These are phyloP conservation scores for Ceratosolen fusciceps DNA, from an alignment of 1,140 invertebrate species.

Conservation along the genomic window DNA sequence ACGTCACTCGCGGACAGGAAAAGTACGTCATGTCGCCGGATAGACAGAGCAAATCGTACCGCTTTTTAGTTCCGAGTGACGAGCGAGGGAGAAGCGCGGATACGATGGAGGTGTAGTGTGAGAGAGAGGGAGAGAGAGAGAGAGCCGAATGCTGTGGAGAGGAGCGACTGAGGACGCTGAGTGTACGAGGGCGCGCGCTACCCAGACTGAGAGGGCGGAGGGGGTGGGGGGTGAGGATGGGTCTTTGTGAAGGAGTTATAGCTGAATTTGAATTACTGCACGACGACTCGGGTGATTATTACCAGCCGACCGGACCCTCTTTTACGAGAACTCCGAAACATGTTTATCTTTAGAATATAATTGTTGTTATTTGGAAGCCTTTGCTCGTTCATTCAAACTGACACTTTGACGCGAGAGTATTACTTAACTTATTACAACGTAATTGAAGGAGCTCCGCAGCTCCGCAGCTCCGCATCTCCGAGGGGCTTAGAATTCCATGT, in stretches of 20 bases:
- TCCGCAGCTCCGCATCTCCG: too few species aligned
- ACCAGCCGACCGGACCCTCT: conserved; percentile 7
- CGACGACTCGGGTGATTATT: conserved; percentile 2
- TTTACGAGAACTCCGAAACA: conserved; percentile 28
- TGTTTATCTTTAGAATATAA: conserved; percentile 39
- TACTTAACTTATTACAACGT: conserved; percentile 32
- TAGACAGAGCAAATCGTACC: conserved; percentile 41
- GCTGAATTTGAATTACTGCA: conserved; percentile 48
- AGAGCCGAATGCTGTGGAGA: background rate
- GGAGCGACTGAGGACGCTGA: background rate
- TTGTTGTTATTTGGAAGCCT: conserved; percentile 36
- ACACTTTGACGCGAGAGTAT: conserved; percentile 33
- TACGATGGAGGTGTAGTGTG: background rate
- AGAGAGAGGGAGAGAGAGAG: conserved; percentile 1
- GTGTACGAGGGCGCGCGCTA: too few species aligned
- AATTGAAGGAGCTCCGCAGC: conserved; percentile 19
- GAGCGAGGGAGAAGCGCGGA: conserved; percentile 13
- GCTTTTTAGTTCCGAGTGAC: conserved; percentile 37
- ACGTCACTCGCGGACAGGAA: conserved; percentile 52
- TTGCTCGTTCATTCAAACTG: conserved; percentile 19
- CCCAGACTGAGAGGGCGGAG: too few species aligned
- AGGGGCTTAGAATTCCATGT: conserved; percentile 5
- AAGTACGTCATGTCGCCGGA: conserved; percentile 40
- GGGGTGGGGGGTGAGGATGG: background rate
- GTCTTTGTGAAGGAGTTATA: conserved; percentile 29